A percentile compares a stretch with the other conserved stretches of the same genome.
Evolutionary conservation across 2,888 invertebrate species (phyloP).

Genomic region (Drosophila testacea): DNA sequence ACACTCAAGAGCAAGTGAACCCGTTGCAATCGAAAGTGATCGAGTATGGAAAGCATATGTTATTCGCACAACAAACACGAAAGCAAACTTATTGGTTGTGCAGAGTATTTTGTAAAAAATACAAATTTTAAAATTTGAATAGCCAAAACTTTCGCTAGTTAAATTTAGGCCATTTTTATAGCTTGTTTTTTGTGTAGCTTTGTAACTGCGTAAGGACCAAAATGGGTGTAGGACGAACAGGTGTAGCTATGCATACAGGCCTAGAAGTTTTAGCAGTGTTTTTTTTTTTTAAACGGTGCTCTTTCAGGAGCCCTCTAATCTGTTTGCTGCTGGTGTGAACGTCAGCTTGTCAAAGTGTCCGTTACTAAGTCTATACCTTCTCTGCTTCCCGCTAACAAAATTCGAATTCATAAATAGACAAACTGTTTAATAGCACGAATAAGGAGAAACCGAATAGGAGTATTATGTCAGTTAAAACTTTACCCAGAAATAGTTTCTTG

Average conservation of each 20-base stretch:
- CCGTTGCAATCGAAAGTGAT: neutral
- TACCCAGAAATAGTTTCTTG: neutral
- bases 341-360: slow-evolving; percentile 42
- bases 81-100: too few species aligned
- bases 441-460: slow-evolving; percentile 10
- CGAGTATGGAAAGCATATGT: neutral
- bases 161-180: slow-evolving; percentile 7
- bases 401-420: slow-evolving; percentile 75
- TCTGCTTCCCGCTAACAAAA: slow-evolving; percentile 62
- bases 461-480: neutral
- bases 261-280: slow-evolving; percentile 37
- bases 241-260: neutral
- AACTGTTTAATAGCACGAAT: slow-evolving; percentile 62
- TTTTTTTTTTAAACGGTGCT: slow-evolving; percentile 42
- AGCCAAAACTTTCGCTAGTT: too few species aligned
- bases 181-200: neutral
- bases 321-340: slow-evolving; percentile 12
- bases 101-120: too few species aligned
- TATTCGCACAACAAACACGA: slow-evolving; percentile 6
- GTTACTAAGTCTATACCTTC: slow-evolving; percentile 44
- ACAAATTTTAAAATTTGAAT: too few species aligned
- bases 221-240: neutral
- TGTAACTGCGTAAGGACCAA: too few species aligned
- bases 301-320: too few species aligned
- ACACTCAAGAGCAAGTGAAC: slow-evolving; percentile 2